A percentile compares a stretch with the other conserved stretches of the same genome.
phyloP scores from a whole-genome alignment of 2,113 vertebrate species.

The Rattus rattus region DNA sequence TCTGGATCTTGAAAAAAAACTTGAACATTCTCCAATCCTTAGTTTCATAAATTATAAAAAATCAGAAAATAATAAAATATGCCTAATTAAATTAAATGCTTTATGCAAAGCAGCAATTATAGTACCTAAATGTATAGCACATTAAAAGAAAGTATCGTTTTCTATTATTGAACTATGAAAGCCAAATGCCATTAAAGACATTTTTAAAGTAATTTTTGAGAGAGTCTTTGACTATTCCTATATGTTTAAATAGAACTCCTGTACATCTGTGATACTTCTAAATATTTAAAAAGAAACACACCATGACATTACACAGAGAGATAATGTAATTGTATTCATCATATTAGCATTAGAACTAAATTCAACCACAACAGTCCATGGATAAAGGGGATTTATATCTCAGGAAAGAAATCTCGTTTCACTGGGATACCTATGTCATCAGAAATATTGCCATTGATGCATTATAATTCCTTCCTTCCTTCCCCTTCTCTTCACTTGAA shows the following conservation, averaged over 20 bases:
- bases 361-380: conserved; percentile 31
- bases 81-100: conserved; percentile 35
- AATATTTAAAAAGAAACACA: conserved; percentile 54
- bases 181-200: conserved; percentile 25
- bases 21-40: not conserved
- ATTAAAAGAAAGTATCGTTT: not conserved
- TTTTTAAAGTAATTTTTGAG: conserved; percentile 28
- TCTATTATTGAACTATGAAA: conserved; percentile 37
- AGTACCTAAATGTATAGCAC: not conserved
- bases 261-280: conserved; percentile 45
- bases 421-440: conserved; percentile 24
- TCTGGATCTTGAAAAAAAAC: not conserved
- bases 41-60: conserved; percentile 53
- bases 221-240: not conserved
- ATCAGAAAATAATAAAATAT: not conserved
- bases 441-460: not conserved
- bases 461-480: not conserved
- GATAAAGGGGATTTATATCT: conserved; percentile 52
- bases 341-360: conserved; percentile 65
- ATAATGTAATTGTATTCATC: conserved; percentile 30
- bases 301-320: conserved; percentile 36
- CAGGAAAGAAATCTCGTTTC: conserved; percentile 2
- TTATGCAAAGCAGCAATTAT: not conserved
- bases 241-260: conserved; percentile 4
- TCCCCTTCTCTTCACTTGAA: not conserved